Evolutionary conservation across 1,140 invertebrate genomes (phyloP).

Genomic region (Copidosoma floridanum): DNA sequence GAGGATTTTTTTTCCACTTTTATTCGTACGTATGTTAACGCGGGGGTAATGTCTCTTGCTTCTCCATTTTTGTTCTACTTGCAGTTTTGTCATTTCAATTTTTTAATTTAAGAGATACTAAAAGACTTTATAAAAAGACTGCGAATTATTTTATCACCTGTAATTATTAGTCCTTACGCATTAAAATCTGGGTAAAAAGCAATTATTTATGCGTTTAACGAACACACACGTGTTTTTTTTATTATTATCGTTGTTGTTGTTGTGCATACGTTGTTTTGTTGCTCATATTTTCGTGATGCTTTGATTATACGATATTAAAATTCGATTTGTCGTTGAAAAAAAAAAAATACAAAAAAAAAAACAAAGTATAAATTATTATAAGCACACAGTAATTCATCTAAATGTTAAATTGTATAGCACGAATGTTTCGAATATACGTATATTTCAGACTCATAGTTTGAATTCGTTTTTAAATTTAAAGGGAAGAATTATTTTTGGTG

Average conservation of each 20-base stretch:
- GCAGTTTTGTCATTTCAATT: conserved; percentile 3
- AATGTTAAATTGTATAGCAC: not conserved
- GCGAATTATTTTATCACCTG: conserved; percentile 8
- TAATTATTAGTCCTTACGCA: conserved; percentile 6
- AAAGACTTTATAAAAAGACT: conserved; percentile 25
- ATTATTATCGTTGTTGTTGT: too few relatives aligned
- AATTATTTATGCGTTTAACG: too few relatives aligned
- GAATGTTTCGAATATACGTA: too few relatives aligned
- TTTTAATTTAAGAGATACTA: conserved; percentile 16
- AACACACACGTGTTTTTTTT: too few relatives aligned
- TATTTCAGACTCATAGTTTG: too few relatives aligned
- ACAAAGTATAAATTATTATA: not conserved
- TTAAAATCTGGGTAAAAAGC: too few relatives aligned
- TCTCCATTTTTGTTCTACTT: not conserved
- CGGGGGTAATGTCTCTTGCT: too few relatives aligned
- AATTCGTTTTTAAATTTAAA: too few relatives aligned
- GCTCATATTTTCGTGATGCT: conserved; percentile 2
- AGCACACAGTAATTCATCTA: not conserved
- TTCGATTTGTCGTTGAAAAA: too few relatives aligned
- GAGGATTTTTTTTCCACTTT: conserved; percentile 2
- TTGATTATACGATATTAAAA: conserved; percentile 4
- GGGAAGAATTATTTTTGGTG: too few relatives aligned
- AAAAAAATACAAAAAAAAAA: too few relatives aligned
- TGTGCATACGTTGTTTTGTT: not conserved
- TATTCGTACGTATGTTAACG: too few relatives aligned